Evolutionary conservation across 2,797 vertebrate species (phyloP).

Genomic region (Epinephelus malabaricus): DNA sequence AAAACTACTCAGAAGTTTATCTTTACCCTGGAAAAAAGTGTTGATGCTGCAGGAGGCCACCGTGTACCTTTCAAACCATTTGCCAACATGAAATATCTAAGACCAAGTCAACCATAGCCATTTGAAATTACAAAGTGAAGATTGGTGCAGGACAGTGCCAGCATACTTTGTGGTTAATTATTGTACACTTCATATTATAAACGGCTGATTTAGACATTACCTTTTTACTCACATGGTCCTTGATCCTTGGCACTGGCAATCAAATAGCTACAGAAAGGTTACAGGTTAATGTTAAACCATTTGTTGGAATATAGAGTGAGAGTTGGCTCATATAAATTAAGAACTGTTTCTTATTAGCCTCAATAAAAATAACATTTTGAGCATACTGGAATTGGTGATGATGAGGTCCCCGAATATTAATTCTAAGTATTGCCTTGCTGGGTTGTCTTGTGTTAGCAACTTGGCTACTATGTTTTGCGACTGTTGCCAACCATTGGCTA

Average conservation of each 20-base stretch:
- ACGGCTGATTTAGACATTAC: background rate
- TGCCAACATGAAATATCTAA: background rate
- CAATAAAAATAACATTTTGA: background rate
- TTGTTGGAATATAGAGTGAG: background rate
- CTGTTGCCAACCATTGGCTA: too few relatives aligned
- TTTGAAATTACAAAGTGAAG: background rate
- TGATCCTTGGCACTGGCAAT: background rate
- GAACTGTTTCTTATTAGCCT: too few relatives aligned
- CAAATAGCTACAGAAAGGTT: background rate
- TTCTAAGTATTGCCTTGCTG: too few relatives aligned
- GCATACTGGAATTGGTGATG: too few relatives aligned
- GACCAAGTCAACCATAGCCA: too few relatives aligned
- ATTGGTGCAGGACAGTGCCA: background rate
- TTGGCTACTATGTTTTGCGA: too few relatives aligned
- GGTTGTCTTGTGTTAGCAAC: too few relatives aligned
- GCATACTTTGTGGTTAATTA: background rate
- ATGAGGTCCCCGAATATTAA: too few relatives aligned
- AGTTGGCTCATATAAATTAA: background rate
- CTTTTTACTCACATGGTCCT: background rate
- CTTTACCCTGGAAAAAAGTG: background rate
- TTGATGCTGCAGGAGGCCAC: too few relatives aligned
- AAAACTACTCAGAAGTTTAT: background rate
- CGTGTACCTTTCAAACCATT: accelerated
- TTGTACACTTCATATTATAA: background rate
- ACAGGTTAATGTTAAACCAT: background rate